phyloP scores from a whole-genome alignment of 2,797 vertebrate species.

The Scyliorhinus canicula region DNA sequence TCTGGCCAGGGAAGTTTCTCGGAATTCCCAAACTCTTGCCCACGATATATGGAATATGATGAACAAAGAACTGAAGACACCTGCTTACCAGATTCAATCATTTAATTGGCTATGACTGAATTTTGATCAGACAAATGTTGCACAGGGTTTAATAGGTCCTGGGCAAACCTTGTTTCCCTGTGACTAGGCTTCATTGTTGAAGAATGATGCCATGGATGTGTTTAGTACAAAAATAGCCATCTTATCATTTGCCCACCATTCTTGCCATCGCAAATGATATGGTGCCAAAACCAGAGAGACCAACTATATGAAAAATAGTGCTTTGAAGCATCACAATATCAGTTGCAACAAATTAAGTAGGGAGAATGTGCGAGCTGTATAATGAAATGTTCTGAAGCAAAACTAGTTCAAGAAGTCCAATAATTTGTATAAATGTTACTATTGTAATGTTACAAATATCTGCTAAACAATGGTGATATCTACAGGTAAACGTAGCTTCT shows the following conservation, averaged over 20 bases:
- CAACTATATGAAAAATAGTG: background rate
- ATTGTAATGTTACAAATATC: background rate
- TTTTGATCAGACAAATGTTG: background rate
- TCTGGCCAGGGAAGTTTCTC: background rate
- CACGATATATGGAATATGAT: background rate
- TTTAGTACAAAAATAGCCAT: background rate
- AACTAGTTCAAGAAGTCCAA: background rate
- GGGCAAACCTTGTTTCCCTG: background rate
- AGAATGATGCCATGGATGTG: background rate
- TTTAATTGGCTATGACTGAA: background rate
- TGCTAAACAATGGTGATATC: background rate
- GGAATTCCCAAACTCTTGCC: background rate
- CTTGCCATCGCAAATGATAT: background rate
- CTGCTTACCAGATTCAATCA: conserved; percentile 1
- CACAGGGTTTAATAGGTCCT: background rate
- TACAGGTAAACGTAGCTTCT: background rate
- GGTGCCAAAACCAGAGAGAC: background rate
- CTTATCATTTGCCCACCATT: background rate
- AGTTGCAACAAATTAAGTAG: background rate
- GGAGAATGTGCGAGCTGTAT: background rate
- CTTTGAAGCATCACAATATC: background rate
- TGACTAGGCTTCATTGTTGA: background rate
- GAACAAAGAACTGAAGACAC: conserved; percentile 25
- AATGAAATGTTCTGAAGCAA: background rate
- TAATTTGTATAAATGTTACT: background rate